These are phyloP conservation scores for Lophius americanus DNA, from an alignment of 2,797 vertebrate genomes.

Conservation along the genomic window DNA sequence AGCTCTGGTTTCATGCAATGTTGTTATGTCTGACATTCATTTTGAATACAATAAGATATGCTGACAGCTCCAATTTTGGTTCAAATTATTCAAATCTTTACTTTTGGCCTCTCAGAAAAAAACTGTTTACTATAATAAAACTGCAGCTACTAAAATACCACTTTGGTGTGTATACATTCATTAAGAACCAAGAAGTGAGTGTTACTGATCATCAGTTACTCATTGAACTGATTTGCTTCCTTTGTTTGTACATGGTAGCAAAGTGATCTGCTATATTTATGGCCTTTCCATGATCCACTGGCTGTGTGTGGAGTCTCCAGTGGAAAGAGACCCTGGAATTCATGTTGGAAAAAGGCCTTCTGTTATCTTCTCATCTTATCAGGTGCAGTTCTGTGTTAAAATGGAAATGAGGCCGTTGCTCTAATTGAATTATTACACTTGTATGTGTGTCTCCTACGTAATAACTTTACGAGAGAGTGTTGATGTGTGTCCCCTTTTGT, in stretches of 20 bases:
- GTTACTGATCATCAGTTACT: slow-evolving; percentile 63
- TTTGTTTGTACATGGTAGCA: slow-evolving; percentile 72
- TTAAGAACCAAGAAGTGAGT: slow-evolving; percentile 46
- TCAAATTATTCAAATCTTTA: slow-evolving; percentile 11
- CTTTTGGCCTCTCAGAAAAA: slow-evolving; percentile 11
- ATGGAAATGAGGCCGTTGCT: slow-evolving; percentile 49
- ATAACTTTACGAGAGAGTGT: background rate
- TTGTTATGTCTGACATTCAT: slow-evolving; percentile 22
- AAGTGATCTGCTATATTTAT: slow-evolving; percentile 75
- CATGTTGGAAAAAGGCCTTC: slow-evolving; percentile 69
- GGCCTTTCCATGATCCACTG: slow-evolving; percentile 78
- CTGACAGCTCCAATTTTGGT: background rate
- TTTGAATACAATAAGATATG: slow-evolving; percentile 2
- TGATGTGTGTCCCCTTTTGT: background rate
- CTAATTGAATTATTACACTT: slow-evolving; percentile 33
- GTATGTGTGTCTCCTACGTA: slow-evolving; percentile 12
- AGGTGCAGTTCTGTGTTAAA: slow-evolving; percentile 56
- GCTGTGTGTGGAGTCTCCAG: slow-evolving; percentile 48
- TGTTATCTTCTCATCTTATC: slow-evolving; percentile 75
- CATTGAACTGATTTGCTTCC: slow-evolving; percentile 67
- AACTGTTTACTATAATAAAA: slow-evolving; percentile 8
- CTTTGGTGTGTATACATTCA: slow-evolving; percentile 51
- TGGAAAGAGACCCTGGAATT: slow-evolving; percentile 80
- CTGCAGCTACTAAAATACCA: slow-evolving; percentile 16
- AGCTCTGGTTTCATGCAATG: slow-evolving; percentile 10